Base-by-base conservation (phyloP, 2,888 invertebrate species). In the Morinoia aosen region DNA sequence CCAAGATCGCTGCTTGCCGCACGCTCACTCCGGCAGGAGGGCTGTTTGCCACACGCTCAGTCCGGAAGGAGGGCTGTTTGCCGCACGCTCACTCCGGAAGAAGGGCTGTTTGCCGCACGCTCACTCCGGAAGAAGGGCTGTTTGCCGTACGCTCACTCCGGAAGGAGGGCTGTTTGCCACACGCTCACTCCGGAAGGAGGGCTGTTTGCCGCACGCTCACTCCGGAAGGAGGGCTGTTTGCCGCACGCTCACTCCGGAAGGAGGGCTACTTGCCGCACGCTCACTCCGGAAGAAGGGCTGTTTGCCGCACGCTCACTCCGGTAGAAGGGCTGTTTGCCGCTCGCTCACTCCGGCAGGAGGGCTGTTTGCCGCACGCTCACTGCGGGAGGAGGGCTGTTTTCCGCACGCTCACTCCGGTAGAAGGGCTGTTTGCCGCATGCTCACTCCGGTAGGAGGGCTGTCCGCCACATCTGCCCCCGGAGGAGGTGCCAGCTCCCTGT, bases 401-500 rank as follows among this genome's bases (percentile, higher is more conserved):
- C 40, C 90, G 19, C 48, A 40, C 76, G 76, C 76, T 11, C 90
- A 90, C 14, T 40, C 40, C 12, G 90, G 90, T 4, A 90, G 90
- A 40, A 48, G 90, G 90, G 90, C 90, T 48, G 90, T 90, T 90
- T 40, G 90, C 40, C 90, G 19, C 40, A 40, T 14, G 76, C 76
- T 19, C 90, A 40, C 40, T 40, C 39, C 12, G 90, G 90, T 0
- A 90, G 90, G 90, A 90, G 90, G 90, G 90, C 90, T 90, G 90
- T 90, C 19, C 5, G 90, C 90, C 90, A 90, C 90, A 90, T 39
- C 90, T 40, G 90, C 48, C 25, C 76, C 76, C 33, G 40, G 48
- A 48, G 90, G 90, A 90, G 90, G 90, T 90, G 39, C 90, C 90
- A 90, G 57, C 25, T 93, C 57, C 57, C 93, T 57, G 93, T 93